Conservation (phyloP, 2,888 invertebrate genomes). For the Pocota personata region DNA sequence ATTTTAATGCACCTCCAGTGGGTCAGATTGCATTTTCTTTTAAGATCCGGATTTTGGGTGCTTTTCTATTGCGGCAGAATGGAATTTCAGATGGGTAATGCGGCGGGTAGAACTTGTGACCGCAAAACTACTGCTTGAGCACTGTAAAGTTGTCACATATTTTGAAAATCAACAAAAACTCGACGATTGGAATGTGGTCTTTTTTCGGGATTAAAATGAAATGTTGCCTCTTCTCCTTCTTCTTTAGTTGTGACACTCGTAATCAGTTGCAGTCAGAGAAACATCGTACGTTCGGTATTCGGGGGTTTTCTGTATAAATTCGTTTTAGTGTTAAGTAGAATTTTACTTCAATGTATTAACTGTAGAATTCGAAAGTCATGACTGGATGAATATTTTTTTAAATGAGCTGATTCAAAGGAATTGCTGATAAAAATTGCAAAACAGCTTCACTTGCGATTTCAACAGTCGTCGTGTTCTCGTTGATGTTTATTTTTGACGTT, state of each 20-base stretch:
- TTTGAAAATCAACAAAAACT: neutral
- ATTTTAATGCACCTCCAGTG: conserved; percentile 46
- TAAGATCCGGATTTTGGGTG: neutral
- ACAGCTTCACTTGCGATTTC: neutral
- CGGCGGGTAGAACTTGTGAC: neutral
- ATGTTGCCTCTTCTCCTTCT: conserved; percentile 5
- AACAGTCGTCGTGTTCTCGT: neutral
- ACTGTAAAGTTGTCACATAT: conserved; percentile 16
- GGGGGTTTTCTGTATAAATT: neutral
- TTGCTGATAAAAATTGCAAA: neutral
- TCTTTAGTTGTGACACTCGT: conserved; percentile 38
- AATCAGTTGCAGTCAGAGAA: neutral
- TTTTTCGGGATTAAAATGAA: neutral
- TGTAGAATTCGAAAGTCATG: neutral
- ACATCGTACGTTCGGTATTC: neutral
- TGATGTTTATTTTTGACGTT: conserved; percentile 43
- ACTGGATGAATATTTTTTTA: neutral
- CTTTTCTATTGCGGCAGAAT: neutral
- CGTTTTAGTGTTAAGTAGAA: neutral
- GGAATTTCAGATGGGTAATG: neutral
- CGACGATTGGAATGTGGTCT: neutral
- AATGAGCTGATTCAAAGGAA: neutral
- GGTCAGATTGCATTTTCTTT: conserved; percentile 40
- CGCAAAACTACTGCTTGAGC: neutral
- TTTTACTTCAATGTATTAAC: neutral